Conservation (phyloP, 2,113 vertebrate genomes). For the Amphiprion percula region DNA sequence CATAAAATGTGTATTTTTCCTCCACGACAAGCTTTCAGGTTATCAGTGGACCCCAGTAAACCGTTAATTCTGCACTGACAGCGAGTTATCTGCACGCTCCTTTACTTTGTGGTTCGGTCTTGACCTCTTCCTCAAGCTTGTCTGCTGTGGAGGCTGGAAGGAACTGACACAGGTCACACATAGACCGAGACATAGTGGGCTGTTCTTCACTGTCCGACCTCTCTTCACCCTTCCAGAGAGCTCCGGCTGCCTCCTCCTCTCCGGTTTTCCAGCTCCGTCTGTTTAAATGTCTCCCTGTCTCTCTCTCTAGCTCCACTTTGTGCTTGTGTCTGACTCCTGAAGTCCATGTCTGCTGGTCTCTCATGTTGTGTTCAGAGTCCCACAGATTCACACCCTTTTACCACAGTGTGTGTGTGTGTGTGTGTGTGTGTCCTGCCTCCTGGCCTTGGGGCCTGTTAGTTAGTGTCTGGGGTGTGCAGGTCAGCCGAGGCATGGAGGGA, state of each 20-base stretch:
- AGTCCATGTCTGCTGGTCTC: conserved; percentile 32
- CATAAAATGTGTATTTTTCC: no score
- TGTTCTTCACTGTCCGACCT: conserved; percentile 39
- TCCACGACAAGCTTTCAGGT: not conserved
- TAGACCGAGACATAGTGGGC: conserved; percentile 22
- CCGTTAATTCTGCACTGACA: not conserved
- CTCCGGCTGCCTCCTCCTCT: not conserved
- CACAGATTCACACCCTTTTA: conserved; percentile 52
- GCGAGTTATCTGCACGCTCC: not conserved
- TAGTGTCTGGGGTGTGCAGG: conserved; percentile 70
- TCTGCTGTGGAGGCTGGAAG: conserved; percentile 5
- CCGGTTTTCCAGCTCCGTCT: conserved; percentile 25
- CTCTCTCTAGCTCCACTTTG: conserved; percentile 6
- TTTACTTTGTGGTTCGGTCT: conserved; percentile 6
- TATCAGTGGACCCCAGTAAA: not conserved
- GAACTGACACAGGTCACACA: conserved; percentile 11
- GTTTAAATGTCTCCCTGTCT: conserved; percentile 11
- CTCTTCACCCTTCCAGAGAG: conserved; percentile 35
- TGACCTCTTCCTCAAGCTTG: conserved; percentile 12
- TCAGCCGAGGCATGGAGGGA: conserved; percentile 60
- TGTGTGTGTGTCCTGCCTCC: conserved; percentile 35
- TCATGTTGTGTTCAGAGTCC: conserved; percentile 32
- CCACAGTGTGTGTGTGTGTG: conserved; percentile 16
- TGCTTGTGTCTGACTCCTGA: conserved; percentile 29
- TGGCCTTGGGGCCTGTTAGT: conserved; percentile 67